These are phyloP conservation scores for Theretra japonica DNA, from an alignment of 2,888 invertebrate species.

Conservation along the genomic window DNA sequence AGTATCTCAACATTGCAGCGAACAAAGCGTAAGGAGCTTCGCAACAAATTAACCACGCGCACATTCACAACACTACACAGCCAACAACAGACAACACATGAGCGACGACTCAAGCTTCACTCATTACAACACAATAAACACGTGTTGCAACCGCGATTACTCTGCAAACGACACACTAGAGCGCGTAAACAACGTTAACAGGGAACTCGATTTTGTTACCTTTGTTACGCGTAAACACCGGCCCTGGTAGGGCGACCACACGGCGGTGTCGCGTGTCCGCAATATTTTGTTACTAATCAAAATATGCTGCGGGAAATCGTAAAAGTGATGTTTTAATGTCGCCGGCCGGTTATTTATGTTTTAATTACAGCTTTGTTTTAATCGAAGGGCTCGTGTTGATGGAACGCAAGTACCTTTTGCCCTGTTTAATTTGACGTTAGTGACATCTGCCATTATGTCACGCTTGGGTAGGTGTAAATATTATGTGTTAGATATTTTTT, in stretches of 20 bases:
- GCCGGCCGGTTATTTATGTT: no score
- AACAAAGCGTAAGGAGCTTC: no score
- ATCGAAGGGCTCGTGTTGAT: no score
- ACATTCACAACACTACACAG: background rate
- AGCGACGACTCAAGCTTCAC: background rate
- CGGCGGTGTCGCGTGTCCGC: background rate
- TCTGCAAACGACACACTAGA: background rate
- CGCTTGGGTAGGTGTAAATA: no score
- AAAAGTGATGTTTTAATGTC: background rate
- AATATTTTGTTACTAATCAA: conserved; percentile 7
- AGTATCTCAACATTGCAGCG: no score
- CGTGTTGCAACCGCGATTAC: background rate
- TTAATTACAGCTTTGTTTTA: no score
- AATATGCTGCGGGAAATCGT: background rate
- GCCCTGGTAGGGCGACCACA: background rate
- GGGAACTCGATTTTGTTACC: background rate
- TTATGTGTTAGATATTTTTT: no score
- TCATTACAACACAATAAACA: conserved; percentile 7
- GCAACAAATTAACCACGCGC: background rate
- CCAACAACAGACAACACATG: background rate
- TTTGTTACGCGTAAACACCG: background rate
- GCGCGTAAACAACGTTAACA: background rate
- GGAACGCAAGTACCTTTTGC: no score
- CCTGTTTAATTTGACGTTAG: no score
- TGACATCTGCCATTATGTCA: no score